These are phyloP conservation scores for Toxonevra muliebris DNA, from an alignment of 2,888 invertebrate genomes.

Conservation along the genomic window DNA sequence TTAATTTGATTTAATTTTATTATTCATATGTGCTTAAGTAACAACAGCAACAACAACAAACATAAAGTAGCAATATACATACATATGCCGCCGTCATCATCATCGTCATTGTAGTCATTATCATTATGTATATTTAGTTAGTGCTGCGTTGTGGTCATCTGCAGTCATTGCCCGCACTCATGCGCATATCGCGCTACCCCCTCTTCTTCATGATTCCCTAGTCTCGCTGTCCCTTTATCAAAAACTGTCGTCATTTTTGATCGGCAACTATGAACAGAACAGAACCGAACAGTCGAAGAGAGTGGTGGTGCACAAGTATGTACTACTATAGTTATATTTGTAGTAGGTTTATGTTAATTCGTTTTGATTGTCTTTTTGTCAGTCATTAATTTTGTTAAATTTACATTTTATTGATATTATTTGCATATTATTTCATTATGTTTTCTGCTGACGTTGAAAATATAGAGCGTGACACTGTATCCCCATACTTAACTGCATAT, in stretches of 20 bases:
- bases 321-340: no score
- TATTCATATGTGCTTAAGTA: conserved; percentile 17
- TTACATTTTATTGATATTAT: conserved; percentile 56
- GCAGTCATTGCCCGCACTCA: conserved; percentile 3
- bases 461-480: background rate
- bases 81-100: conserved; percentile 16
- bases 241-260: no score
- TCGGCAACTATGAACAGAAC: no score
- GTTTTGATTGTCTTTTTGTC: conserved; percentile 56
- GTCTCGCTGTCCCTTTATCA: background rate
- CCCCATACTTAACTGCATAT: no score
- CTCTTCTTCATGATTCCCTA: no score
- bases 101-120: conserved; percentile 17
- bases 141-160: background rate
- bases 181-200: background rate
- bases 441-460: background rate
- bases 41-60: background rate
- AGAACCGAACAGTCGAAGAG: no score
- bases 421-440: conserved; percentile 24
- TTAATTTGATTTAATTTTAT: conserved; percentile 56
- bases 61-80: no score
- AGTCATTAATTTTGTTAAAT: conserved; percentile 56
- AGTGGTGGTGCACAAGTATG: no score
- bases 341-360: conserved; percentile 52
- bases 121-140: conserved; percentile 26